phyloP scores from a whole-genome alignment of 2,888 invertebrate genomes.

The Gerosis bhagava region DNA sequence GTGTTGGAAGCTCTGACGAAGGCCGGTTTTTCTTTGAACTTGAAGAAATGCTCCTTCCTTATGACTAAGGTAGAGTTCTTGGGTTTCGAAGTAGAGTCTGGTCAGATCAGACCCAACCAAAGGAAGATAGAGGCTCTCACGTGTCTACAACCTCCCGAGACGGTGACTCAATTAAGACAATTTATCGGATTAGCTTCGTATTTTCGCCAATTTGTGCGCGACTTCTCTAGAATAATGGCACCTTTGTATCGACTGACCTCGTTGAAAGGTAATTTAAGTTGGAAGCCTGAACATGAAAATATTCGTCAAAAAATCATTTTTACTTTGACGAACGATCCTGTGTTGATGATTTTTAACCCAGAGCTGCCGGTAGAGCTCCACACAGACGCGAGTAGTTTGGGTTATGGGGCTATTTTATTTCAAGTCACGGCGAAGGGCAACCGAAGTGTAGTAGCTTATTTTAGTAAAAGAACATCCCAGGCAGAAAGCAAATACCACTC shows the following conservation, averaged over 20 bases:
- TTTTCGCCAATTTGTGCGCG: slow-evolving; percentile 8
- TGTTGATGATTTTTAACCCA: slow-evolving; percentile 30
- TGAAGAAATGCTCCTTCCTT: slow-evolving; percentile 24
- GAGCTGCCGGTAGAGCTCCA: slow-evolving; percentile 8
- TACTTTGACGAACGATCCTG: slow-evolving; percentile 23
- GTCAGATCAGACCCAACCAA: slow-evolving; percentile 34
- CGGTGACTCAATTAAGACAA: slow-evolving; percentile 13
- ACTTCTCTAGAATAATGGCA: slow-evolving; percentile 7
- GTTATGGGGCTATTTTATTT: slow-evolving; percentile 30
- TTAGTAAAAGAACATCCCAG: slow-evolving; percentile 23
- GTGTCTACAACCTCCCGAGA: slow-evolving; percentile 2
- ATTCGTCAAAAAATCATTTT: slow-evolving; percentile 28
- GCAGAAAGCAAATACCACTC: slow-evolving; percentile 31
- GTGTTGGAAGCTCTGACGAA: slow-evolving; percentile 20
- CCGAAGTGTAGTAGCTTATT: slow-evolving; percentile 23
- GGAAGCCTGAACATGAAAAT: slow-evolving; percentile 1
- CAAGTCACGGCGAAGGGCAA: slow-evolving; percentile 18
- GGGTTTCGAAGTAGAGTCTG: slow-evolving; percentile 29
- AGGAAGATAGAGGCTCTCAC: slow-evolving; percentile 32
- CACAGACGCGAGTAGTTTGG: slow-evolving; percentile 36
- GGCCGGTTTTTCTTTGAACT: slow-evolving; percentile 32
- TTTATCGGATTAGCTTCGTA: slow-evolving; percentile 31
- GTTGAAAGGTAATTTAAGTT: slow-evolving; percentile 8
- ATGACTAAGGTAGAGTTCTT: slow-evolving; percentile 30
- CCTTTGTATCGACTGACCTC: slow-evolving; percentile 18